Conservation (phyloP, 2,888 invertebrate species). For the Hedya salicella region DNA sequence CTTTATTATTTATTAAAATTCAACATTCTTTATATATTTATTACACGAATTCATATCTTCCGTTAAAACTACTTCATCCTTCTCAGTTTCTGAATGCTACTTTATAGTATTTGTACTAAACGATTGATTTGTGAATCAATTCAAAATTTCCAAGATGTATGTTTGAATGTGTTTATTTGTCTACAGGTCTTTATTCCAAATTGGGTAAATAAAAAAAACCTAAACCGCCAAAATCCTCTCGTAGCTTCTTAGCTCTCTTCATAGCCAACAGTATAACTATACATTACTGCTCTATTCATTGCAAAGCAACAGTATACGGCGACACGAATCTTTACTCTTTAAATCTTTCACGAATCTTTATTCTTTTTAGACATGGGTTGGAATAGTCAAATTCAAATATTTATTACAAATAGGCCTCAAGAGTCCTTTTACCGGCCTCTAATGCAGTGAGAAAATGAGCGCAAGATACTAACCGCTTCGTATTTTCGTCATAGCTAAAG, state of each 20-base stretch:
- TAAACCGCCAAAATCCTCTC: slow-evolving; percentile 13
- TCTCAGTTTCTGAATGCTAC: no score
- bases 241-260: slow-evolving; percentile 36
- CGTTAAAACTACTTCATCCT: no score
- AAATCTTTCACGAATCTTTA: neutral
- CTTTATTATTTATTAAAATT: no score
- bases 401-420: neutral
- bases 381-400: neutral
- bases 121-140: no score
- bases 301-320: neutral
- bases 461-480: no score
- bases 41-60: no score
- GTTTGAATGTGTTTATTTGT: slow-evolving; percentile 40
- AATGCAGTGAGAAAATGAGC: no score
- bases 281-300: slow-evolving; percentile 13
- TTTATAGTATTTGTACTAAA: no score
- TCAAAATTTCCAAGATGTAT: slow-evolving; percentile 2
- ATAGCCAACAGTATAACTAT: neutral
- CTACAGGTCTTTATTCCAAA: slow-evolving; percentile 42
- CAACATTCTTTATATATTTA: no score
- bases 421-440: no score
- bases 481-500: no score
- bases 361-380: no score
- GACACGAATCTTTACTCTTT: slow-evolving; percentile 4
- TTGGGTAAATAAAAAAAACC: slow-evolving; percentile 39